These are phyloP conservation scores for Palaemon carinicauda DNA, from an alignment of 1,140 invertebrate species.

Conservation along the genomic window DNA sequence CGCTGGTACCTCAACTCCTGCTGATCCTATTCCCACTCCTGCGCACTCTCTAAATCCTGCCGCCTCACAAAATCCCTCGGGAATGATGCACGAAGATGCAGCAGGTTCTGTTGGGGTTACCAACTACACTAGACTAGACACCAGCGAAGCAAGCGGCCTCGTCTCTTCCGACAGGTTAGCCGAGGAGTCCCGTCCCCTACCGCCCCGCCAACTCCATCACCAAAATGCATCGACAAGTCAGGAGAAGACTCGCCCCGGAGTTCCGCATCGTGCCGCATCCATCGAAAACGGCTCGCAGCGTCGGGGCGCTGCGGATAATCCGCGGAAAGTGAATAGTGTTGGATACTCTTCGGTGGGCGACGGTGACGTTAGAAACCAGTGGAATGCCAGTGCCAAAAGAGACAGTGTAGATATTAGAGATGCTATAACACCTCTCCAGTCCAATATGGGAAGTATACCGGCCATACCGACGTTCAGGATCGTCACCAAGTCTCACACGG, in stretches of 20 bases:
- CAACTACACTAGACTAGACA: not conserved
- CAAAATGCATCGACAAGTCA: no score
- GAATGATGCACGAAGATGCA: conserved; percentile 17
- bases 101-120: not conserved
- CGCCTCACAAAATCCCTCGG: not conserved
- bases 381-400: conserved; percentile 16
- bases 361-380: no score
- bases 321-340: no score
- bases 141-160: conserved; percentile 5
- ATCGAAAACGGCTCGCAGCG: no score
- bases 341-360: no score
- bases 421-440: not conserved
- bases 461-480: conserved; percentile 38
- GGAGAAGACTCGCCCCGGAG: no score
- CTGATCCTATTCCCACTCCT: not conserved
- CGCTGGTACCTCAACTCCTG: not conserved
- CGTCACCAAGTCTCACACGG: conserved; percentile 20
- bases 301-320: no score
- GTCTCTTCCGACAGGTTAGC: conserved; percentile 26
- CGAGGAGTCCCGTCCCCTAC: not conserved
- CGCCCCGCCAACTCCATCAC: not conserved
- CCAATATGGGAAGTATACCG: not conserved
- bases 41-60: not conserved
- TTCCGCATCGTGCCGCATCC: no score
- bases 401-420: not conserved